Base-by-base conservation (phyloP, 1,140 invertebrate genomes). In the Plutomurus gul region DNA sequence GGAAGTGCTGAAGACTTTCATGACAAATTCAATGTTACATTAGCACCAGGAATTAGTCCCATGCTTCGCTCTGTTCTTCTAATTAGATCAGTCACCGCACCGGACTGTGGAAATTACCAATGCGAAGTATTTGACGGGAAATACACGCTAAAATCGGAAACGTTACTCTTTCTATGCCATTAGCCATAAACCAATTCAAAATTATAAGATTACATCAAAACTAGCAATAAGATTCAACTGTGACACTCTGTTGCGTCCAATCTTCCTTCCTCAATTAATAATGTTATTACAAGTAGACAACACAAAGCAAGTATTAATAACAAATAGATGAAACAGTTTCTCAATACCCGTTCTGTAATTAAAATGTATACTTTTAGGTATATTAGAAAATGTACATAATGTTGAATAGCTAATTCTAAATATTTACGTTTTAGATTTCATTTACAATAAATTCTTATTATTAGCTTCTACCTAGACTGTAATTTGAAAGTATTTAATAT, bases 21-120 rank as follows among this genome's bases (percentile, higher is more conserved):
- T 73, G 83, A 84, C 56, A 84, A 82, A 60, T 84, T 84, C 40
- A 84, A 84, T 47, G 83, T 84, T 0, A 84, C 83, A 4, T 71
- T 84, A 25, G 83, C 83, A 20, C 79, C 83, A n/a, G 81, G 83
- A 3, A 81, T 84, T 22, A 73, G 74, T 51, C 83, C 83, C 0
- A 84, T 82, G 83, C 73, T 84, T 6, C 65, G 83, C 3, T 82
- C 81, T 7, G 83, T 84, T 25, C 60, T 84, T n/a, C 56, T 76
- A 5, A 82, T 84, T 72, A 36, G 79, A 13, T 30, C 27, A 8
- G 79, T 84, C n/a, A 49, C 47, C 4, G 71, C 79, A 11, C 70
- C 75, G 3, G 79, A 80, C 37, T 77, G 75, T 36, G 81, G 81
- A 18, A 82, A 79, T 43, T 84, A 84, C 71, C 78, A 84, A 71